Evolutionary conservation across 2,113 vertebrate species (phyloP).

Genomic region (Gadus chalcogrammus): DNA sequence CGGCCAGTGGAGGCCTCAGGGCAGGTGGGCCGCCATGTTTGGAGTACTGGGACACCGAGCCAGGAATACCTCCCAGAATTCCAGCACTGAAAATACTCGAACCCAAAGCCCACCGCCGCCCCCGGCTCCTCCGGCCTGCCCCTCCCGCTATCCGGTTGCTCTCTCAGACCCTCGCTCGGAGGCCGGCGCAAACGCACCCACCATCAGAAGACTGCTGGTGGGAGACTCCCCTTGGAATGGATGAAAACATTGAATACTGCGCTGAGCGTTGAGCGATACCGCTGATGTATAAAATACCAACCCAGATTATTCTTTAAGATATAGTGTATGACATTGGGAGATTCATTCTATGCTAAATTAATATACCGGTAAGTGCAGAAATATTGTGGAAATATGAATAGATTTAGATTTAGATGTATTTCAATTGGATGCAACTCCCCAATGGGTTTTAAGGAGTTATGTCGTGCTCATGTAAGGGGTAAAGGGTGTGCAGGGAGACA

Average conservation of each 20-base stretch:
- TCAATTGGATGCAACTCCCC: too few relatives aligned
- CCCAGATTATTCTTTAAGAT: too few relatives aligned
- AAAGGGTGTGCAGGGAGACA: too few relatives aligned
- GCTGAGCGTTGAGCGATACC: neutral
- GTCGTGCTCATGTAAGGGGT: too few relatives aligned
- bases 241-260: conserved; percentile 7
- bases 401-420: too few relatives aligned
- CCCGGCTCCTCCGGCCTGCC: conserved; percentile 25
- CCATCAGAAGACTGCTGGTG: conserved; percentile 34
- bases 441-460: too few relatives aligned
- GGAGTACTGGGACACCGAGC: conserved; percentile 31
- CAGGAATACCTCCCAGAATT: conserved; percentile 62
- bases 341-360: too few relatives aligned
- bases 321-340: too few relatives aligned
- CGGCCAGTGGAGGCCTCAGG: neutral
- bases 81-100: conserved; percentile 57
- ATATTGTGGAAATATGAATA: too few relatives aligned
- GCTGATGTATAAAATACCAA: too few relatives aligned
- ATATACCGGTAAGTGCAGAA: too few relatives aligned
- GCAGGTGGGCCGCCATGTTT: conserved; percentile 32
- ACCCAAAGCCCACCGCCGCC: conserved; percentile 22
- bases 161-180: conserved; percentile 47
- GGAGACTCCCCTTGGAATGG: conserved; percentile 28
- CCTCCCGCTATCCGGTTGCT: conserved; percentile 47
- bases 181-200: conserved; percentile 31